A percentile compares a stretch with the other conserved stretches of the same genome.
Evolutionary conservation across 2,113 vertebrate species (phyloP).

Genomic region (Atractosteus spatula): DNA sequence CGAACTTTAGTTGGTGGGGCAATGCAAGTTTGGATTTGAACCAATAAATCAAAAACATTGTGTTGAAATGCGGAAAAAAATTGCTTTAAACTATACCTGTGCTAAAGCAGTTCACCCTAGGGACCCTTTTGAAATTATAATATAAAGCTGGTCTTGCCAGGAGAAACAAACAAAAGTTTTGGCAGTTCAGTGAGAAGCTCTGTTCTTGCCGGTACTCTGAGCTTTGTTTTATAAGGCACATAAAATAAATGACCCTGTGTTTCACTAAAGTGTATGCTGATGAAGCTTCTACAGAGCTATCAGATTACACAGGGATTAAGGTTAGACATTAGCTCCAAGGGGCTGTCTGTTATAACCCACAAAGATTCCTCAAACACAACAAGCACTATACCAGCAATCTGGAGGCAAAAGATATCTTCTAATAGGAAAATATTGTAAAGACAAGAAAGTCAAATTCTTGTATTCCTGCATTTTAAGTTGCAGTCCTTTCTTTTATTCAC

Average conservation of each 20-base stretch:
- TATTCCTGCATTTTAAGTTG: too few relatives aligned
- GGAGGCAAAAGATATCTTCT: background rate
- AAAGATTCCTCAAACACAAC: background rate
- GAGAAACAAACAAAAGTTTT: background rate
- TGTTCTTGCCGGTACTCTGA: background rate
- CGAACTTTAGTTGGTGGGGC: too few relatives aligned
- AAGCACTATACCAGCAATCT: background rate
- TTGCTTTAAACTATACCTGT: background rate
- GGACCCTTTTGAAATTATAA: constrained; percentile 2
- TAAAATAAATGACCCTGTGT: background rate
- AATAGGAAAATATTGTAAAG: background rate
- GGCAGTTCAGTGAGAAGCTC: background rate
- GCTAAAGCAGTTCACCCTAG: background rate
- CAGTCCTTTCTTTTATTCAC: too few relatives aligned
- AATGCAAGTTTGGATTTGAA: too few relatives aligned
- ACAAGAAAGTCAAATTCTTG: background rate
- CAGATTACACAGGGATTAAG: constrained; percentile 6
- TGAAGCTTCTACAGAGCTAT: background rate
- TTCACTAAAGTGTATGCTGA: background rate
- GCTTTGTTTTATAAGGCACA: background rate
- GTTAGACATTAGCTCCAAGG: background rate
- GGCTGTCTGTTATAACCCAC: background rate
- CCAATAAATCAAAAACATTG: background rate
- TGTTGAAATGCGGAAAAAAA: background rate
- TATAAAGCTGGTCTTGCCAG: constrained; percentile 1